A percentile compares a stretch with the other conserved stretches of the same genome.
phyloP scores from a whole-genome alignment of 2,113 vertebrate genomes.

The Catharus minimus region DNA sequence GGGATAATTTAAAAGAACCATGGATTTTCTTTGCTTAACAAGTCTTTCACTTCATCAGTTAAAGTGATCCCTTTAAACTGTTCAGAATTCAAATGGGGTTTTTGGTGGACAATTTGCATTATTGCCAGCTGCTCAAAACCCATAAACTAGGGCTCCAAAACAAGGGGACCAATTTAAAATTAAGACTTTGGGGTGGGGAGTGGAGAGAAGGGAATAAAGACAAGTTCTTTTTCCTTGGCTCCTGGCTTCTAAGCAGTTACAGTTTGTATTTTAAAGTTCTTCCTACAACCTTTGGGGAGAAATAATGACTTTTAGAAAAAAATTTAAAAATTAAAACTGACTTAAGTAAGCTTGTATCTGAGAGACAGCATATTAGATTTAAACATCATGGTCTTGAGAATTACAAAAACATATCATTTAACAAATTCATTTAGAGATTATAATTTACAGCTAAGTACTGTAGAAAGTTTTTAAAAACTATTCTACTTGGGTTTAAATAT shows the following conservation, averaged over 20 bases:
- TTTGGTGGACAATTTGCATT: slow-evolving; percentile 35
- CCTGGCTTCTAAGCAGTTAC: background rate
- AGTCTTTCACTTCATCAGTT: slow-evolving; percentile 37
- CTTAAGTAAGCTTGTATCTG: background rate
- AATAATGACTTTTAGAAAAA: background rate
- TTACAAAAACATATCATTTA: background rate
- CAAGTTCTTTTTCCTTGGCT: background rate
- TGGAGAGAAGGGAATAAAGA: background rate
- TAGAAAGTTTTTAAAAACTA: background rate
- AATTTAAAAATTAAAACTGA: background rate
- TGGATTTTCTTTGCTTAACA: slow-evolving; percentile 32
- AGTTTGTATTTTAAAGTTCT: slow-evolving; percentile 5
- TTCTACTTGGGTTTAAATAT: background rate
- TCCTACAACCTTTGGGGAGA: background rate
- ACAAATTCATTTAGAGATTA: background rate
- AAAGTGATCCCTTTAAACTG: slow-evolving; percentile 43
- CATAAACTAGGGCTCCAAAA: slow-evolving; percentile 25
- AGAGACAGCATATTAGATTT: background rate
- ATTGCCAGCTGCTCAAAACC: slow-evolving; percentile 53
- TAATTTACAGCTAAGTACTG: background rate
- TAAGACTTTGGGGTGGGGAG: background rate
- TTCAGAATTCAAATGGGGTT: slow-evolving; percentile 22
- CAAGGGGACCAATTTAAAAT: slow-evolving; percentile 12
- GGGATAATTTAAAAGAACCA: slow-evolving; percentile 27
- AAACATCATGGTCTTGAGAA: background rate